These are phyloP conservation scores for Zaprionus gabonicus DNA, from an alignment of 1,140 invertebrate genomes.

Conservation along the genomic window DNA sequence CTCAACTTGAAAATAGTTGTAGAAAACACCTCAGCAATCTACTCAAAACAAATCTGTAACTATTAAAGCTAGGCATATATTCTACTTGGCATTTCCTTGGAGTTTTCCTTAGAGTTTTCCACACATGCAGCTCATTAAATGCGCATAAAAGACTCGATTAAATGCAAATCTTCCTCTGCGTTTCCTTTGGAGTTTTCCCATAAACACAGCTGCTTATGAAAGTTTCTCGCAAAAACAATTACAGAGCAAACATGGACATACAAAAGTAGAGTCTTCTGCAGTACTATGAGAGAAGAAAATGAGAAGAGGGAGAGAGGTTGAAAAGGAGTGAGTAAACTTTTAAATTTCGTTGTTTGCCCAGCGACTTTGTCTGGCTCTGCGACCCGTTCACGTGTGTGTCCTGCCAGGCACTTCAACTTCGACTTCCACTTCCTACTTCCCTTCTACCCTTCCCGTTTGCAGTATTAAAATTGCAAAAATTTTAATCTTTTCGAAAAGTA, in stretches of 20 bases:
- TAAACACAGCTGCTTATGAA: conserved; percentile 53
- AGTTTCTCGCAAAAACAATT: conserved; percentile 47
- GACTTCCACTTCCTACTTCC: neutral
- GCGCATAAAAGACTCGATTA: conserved; percentile 4
- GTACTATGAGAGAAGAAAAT: neutral
- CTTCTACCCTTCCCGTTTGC: conserved; percentile 6
- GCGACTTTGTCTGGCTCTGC: conserved; percentile 65
- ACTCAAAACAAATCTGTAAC: neutral
- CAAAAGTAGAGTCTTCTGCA: neutral
- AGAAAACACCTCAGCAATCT: neutral
- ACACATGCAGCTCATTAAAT: conserved; percentile 2
- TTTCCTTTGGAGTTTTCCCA: conserved; percentile 32
- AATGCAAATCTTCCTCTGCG: conserved; percentile 9
- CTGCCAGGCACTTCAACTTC: conserved; percentile 8
- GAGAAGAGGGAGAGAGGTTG: neutral
- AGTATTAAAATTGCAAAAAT: conserved; percentile 80
- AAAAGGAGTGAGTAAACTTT: conserved; percentile 52
- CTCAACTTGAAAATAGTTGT: neutral
- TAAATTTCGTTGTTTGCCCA: conserved; percentile 71
- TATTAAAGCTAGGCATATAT: neutral
- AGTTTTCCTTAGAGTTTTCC: neutral
- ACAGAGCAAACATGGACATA: conserved; percentile 45
- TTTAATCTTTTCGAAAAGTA: conserved; percentile 78
- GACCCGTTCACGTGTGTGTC: conserved; percentile 19
- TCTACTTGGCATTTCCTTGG: neutral